phyloP scores from a whole-genome alignment of 2,113 vertebrate genomes.

The Actenoides lindsayi region DNA sequence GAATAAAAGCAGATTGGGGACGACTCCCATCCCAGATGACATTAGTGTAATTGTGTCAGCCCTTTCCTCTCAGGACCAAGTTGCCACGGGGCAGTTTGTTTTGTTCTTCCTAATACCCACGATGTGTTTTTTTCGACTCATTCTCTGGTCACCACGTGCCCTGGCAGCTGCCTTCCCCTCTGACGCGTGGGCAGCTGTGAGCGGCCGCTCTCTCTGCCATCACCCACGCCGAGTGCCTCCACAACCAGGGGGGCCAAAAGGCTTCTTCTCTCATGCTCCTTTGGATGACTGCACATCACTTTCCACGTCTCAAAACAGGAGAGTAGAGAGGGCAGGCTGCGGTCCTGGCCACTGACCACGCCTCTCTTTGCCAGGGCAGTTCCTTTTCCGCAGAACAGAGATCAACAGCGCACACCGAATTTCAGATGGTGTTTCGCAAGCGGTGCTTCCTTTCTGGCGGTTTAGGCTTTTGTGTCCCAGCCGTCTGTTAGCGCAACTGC shows the following conservation, averaged over 20 bases:
- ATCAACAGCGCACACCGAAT: neutral
- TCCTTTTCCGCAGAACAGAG: neutral
- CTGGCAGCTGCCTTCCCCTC: neutral
- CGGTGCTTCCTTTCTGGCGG: neutral
- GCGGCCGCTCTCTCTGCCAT: neutral
- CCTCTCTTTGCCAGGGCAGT: neutral
- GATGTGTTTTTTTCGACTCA: neutral
- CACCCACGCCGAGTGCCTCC: neutral
- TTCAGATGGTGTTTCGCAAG: neutral
- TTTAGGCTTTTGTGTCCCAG: neutral
- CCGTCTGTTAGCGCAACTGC: neutral
- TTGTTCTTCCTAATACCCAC: neutral
- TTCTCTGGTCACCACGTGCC: neutral
- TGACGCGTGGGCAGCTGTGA: neutral
- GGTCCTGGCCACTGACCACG: neutral
- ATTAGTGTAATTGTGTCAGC: constrained; percentile 21
- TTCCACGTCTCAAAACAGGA: neutral
- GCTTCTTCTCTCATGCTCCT: rapidly evolving
- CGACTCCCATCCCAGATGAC: neutral
- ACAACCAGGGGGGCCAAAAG: neutral
- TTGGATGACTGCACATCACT: neutral
- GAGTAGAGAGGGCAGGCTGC: neutral
- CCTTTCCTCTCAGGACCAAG: neutral
- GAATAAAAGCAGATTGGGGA: constrained; percentile 46
- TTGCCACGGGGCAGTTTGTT: neutral